Conservation (phyloP, 2,888 invertebrate genomes). For the Lasioglossum villosulum region DNA sequence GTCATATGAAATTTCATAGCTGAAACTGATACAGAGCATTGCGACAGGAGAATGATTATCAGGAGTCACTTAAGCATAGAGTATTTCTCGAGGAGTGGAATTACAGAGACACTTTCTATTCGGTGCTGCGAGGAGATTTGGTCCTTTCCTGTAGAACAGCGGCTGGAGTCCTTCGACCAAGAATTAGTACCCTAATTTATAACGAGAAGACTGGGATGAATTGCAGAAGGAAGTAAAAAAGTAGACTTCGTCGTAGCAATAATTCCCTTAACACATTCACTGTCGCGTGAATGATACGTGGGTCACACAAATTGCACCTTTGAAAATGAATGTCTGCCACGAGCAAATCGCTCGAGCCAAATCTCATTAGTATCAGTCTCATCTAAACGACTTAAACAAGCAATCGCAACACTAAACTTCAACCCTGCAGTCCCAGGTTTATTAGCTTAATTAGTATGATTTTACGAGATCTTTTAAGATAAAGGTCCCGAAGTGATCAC, state of each 20-base stretch:
- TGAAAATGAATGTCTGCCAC: too few relatives aligned
- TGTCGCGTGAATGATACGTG: too few relatives aligned
- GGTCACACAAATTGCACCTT: too few relatives aligned
- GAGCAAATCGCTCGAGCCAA: too few relatives aligned
- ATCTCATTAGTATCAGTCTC: not conserved
- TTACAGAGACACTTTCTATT: slow-evolving; percentile 7
- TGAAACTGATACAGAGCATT: slow-evolving; percentile 12
- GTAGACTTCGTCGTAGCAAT: too few relatives aligned
- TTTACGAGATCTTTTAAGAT: not conserved
- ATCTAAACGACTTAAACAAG: too few relatives aligned
- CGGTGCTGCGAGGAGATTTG: not conserved
- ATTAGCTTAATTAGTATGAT: not conserved
- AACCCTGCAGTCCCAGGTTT: not conserved
- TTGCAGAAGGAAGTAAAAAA: too few relatives aligned
- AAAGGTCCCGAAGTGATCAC: too few relatives aligned
- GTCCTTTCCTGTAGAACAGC: not conserved
- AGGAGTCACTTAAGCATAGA: slow-evolving; percentile 16
- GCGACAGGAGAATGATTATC: not conserved
- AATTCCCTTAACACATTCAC: too few relatives aligned
- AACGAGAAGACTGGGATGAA: too few relatives aligned
- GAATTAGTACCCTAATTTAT: not conserved
- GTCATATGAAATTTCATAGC: slow-evolving; percentile 24
- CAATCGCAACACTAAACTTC: too few relatives aligned
- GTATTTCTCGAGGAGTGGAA: not conserved
- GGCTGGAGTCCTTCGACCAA: not conserved